Evolutionary conservation across 2,888 invertebrate genomes (phyloP).

Genomic region (Epinotia nisella): DNA sequence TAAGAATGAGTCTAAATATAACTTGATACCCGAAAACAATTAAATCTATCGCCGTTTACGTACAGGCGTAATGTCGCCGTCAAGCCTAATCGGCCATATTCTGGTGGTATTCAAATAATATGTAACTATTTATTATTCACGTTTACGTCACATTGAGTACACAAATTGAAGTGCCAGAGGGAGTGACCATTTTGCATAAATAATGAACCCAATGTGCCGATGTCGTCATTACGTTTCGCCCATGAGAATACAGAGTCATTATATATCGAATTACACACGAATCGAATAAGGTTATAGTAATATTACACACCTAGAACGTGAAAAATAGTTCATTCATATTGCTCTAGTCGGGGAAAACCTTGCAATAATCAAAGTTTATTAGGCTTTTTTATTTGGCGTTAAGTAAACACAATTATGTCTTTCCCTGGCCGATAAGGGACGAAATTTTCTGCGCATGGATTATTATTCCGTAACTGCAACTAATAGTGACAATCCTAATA

Average conservation of each 20-base stretch:
- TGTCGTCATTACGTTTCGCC: conserved; percentile 25
- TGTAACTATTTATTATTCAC: neutral
- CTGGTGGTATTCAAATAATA: too few relatives aligned
- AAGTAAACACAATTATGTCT: too few relatives aligned
- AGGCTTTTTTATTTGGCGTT: neutral
- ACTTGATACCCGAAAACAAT: too few relatives aligned
- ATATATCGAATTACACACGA: conserved; percentile 22
- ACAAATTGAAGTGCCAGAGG: conserved; percentile 29
- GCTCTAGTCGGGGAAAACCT: neutral
- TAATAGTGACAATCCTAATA: too few relatives aligned
- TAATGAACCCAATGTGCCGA: conserved; percentile 26
- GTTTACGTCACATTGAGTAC: neutral
- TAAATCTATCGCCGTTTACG: too few relatives aligned
- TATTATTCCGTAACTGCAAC: too few relatives aligned
- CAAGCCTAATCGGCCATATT: too few relatives aligned
- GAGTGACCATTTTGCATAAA: conserved; percentile 38
- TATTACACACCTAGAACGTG: neutral
- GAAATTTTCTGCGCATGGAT: too few relatives aligned
- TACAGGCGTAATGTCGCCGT: too few relatives aligned
- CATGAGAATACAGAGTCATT: conserved; percentile 24
- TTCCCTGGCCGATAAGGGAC: too few relatives aligned
- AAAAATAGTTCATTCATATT: neutral
- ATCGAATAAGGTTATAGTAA: neutral
- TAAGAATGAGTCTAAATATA: too few relatives aligned
- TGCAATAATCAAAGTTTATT: neutral